Conservation (phyloP, 1,140 invertebrate species). For the Elysia chlorotica region DNA sequence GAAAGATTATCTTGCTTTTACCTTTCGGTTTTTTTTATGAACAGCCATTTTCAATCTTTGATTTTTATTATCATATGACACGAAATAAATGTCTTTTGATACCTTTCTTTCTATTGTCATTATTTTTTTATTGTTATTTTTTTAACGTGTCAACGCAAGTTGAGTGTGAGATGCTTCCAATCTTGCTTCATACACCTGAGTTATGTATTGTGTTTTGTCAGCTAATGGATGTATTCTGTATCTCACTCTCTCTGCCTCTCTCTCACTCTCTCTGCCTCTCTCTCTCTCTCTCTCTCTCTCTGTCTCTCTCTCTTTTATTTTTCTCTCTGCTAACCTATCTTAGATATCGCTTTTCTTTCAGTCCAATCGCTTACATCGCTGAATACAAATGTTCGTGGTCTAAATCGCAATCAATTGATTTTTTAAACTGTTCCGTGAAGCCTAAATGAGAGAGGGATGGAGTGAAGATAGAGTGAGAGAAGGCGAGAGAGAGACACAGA, state of each 20-base stretch:
- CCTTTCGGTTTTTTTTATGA: too few relatives aligned
- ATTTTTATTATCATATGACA: neutral
- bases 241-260: neutral
- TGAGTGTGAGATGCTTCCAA: too few relatives aligned
- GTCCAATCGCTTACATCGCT: neutral
- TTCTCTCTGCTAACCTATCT: neutral
- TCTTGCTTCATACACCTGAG: neutral
- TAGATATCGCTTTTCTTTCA: neutral
- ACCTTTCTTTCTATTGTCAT: neutral
- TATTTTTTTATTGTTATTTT: neutral
- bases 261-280: neutral
- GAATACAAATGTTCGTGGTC: neutral
- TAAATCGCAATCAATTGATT: too few relatives aligned
- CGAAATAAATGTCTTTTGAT: neutral
- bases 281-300: conserved; percentile 8
- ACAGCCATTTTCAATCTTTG: too few relatives aligned
- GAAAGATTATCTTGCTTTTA: too few relatives aligned
- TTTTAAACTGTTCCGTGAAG: too few relatives aligned
- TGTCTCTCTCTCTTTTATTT: conserved; percentile 1
- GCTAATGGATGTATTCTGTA: neutral
- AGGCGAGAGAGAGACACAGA: neutral
- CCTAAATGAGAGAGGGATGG: neutral
- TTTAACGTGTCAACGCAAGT: too few relatives aligned
- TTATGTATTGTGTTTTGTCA: neutral
- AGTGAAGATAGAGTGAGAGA: neutral